Evolutionary conservation across 2,113 vertebrate species (phyloP), one percentile per base, ranked within the genome.

Genomic region (Nothoprocta pentlandii): DNA sequence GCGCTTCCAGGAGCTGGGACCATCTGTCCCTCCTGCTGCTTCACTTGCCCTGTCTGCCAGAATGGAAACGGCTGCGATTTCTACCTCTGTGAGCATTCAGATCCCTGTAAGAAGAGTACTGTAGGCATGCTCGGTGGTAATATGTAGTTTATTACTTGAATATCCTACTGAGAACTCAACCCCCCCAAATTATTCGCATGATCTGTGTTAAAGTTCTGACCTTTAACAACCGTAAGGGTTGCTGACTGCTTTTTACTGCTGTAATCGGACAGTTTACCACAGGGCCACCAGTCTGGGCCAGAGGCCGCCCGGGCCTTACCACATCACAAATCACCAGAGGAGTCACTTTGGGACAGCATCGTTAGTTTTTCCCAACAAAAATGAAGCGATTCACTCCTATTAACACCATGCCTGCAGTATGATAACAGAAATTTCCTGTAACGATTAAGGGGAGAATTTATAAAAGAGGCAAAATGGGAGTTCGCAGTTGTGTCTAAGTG

Each of bases 281-380:
- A 85, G 78, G 84, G 75, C 47, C 53, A 26, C 59, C 84, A 0
- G 0, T 82, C 59, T 82, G 70, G 92, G 84, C 75, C 91, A 90
- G 89, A 83, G 91, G 93, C 85, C 61, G 26, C 73, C 9, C 32
- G 49, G 73, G 25, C 56, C 63, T 39, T 14, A 23, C 84, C 0
- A 1, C 80, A 51, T 63, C 28, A 76, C 85, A 83, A 67, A 36
- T 56, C 67, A 42, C 25, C 80, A 46, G 13, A 17, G 8, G 67
- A 90, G 89, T 83, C 54, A 59, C 54, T 93, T 83, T 36, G 46
- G 87, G 76, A 79, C 69, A 64, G 25, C 39, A 19, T 36, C 1
- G 0, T 91, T 92, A 93, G 80, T 85, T 87, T 88, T 88, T 94
- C 56, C 46, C 73, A 61, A 25, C 46, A 51, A 74, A 49, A 90